Base-by-base conservation (phyloP, 1,140 invertebrate species). In the Spodoptera litura region DNA sequence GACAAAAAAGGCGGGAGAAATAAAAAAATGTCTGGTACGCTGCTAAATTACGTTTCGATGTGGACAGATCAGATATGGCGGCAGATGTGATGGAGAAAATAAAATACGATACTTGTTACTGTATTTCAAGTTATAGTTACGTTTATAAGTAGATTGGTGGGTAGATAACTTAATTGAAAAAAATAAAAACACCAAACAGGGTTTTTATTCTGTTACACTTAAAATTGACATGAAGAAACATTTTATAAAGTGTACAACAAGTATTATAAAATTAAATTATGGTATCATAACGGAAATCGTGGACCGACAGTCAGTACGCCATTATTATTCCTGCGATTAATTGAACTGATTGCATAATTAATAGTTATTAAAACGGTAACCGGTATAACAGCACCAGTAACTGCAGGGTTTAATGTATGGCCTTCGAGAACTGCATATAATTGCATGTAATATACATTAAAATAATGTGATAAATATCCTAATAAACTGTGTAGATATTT, bases 331-430 rank as follows among this genome's bases (percentile, higher is more conserved):
- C 56, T 71, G 68, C 31, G n/a, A 53, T 53, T 53, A 70, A 71
- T 71, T 56, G 68, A 35, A 71, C 68, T 71, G 68, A 55, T 71
- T 71, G 25, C 49, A 70, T 53, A 70, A 70, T 70, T 52, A 70
- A 70, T 27, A 70, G 25, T 70, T 70, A 70, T 70, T 70, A 52
- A 25, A 66, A 38, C 66, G 49, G 49, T 52, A 52, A 70, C 66
- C 44, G 12, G 44, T 52, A 51, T 70, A 53, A 70, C 66, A 49
- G 38, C 35, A 66, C 20, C 25, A 66, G 11, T 66, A 51, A 49
- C 38, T 8, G 38, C 5, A 9, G 49, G 38, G 35, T 49, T 70
- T 70, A 31, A 53, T 31, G 13, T 49, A 12, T 70, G 66, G n/a
- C 66, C 49, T 70, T 52, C 38, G n/a, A 27, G 49, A 53, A 70